These are phyloP conservation scores for Coleophora flavipennella DNA, from an alignment of 2,888 invertebrate genomes.

Conservation along the genomic window DNA sequence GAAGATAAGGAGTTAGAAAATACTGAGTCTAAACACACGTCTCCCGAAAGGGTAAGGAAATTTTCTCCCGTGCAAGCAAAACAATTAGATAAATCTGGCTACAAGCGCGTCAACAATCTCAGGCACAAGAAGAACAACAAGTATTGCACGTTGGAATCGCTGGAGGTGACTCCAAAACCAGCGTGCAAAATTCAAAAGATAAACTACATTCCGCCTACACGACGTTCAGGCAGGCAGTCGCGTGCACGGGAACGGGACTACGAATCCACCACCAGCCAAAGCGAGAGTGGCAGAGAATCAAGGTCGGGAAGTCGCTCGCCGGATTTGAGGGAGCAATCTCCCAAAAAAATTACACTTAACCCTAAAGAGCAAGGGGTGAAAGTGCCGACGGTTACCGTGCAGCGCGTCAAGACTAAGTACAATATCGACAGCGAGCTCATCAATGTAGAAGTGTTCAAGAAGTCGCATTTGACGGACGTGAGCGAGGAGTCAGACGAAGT, in stretches of 20 bases:
- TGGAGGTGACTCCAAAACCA: slow-evolving; percentile 47
- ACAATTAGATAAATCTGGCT: slow-evolving; percentile 14
- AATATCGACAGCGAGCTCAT: slow-evolving; percentile 17
- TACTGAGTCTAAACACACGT: slow-evolving; percentile 23
- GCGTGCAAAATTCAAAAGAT: slow-evolving; percentile 39
- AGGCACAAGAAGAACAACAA: slow-evolving; percentile 17
- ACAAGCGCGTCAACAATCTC: slow-evolving; percentile 40
- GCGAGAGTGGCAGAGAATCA: slow-evolving; percentile 1
- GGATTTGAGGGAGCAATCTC: slow-evolving; percentile 11
- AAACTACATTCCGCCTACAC: slow-evolving; percentile 23
- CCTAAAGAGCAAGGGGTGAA: slow-evolving; percentile 10
- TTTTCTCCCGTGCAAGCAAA: too few species aligned
- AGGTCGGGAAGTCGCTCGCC: background rate
- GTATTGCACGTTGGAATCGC: slow-evolving; percentile 5
- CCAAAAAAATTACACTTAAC: slow-evolving; percentile 9
- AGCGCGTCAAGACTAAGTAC: slow-evolving; percentile 32
- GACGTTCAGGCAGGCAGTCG: background rate
- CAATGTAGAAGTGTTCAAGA: slow-evolving; percentile 13
- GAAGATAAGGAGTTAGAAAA: slow-evolving; percentile 8
- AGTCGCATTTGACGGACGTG: background rate
- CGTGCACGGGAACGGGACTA: background rate
- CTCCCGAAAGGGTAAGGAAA: slow-evolving; percentile 17
- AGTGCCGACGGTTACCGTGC: slow-evolving; percentile 23
- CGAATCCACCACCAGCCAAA: slow-evolving; percentile 1
- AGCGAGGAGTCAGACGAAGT: slow-evolving; percentile 8